Evolutionary conservation across 2,113 vertebrate species (phyloP).

Genomic region (Epinephelus moara): DNA sequence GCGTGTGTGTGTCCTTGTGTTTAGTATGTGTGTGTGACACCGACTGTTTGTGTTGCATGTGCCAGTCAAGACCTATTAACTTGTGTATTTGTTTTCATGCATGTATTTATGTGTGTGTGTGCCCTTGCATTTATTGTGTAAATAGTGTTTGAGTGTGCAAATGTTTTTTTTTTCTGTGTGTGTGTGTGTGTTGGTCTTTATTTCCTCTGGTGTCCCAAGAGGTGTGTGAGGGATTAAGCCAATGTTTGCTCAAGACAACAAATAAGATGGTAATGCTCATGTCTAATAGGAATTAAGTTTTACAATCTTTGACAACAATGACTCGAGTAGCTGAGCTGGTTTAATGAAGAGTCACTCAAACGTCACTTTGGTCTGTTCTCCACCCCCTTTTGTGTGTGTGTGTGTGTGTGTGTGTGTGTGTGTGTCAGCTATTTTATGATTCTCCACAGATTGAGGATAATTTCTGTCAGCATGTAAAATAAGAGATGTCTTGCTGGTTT

Average conservation of each 20-base stretch:
- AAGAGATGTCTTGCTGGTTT: neutral
- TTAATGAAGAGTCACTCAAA: conserved; percentile 7
- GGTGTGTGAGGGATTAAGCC: conserved; percentile 33
- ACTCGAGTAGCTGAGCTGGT: neutral
- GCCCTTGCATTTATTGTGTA: neutral
- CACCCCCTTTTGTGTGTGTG: neutral
- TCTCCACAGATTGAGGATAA: neutral
- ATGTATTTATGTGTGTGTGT: neutral
- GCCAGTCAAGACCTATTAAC: conserved; percentile 5
- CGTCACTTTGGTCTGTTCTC: neutral
- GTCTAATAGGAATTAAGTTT: conserved; percentile 34
- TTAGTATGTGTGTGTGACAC: conserved; percentile 12
- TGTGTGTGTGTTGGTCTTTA: conserved; percentile 2
- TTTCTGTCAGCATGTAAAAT: neutral
- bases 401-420: neutral
- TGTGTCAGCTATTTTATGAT: neutral
- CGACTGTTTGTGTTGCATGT: conserved; percentile 5
- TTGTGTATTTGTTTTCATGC: neutral
- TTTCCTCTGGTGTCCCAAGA: conserved; percentile 1
- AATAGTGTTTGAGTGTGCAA: neutral
- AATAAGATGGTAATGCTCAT: conserved; percentile 47
- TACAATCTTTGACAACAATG: neutral
- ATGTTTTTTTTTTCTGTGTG: neutral
- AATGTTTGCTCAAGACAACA: conserved; percentile 42
- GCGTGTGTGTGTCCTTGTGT: conserved; percentile 16